Evolutionary conservation across 2,797 vertebrate genomes (phyloP).

Genomic region (Xerus rutilus): DNA sequence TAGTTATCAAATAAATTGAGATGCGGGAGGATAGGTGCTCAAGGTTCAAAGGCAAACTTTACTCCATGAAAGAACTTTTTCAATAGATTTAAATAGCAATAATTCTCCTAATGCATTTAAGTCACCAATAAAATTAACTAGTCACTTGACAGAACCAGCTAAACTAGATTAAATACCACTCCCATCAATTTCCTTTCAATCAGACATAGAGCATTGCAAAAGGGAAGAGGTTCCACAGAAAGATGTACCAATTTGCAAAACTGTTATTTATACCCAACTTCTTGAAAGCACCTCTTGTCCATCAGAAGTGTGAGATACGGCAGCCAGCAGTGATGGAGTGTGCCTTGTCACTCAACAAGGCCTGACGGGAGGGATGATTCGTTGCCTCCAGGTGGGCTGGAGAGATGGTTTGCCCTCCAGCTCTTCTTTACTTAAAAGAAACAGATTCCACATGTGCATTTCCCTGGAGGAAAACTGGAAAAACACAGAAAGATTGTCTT

Average conservation of each 20-base stretch:
- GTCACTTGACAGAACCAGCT: conserved; percentile 9
- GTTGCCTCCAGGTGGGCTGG: not conserved
- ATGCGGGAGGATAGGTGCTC: not conserved
- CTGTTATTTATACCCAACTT: not conserved
- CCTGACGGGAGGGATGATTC: not conserved
- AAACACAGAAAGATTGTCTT: not conserved
- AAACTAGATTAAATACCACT: not conserved
- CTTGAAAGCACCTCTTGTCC: not conserved
- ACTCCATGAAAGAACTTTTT: not conserved
- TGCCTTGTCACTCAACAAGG: not conserved
- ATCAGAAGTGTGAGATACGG: not conserved
- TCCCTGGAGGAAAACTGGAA: not conserved
- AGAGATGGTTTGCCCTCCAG: not conserved
- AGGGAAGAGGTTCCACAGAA: not conserved
- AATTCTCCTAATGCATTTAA: conserved; percentile 20
- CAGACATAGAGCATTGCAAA: not conserved
- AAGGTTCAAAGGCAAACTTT: conserved; percentile 24
- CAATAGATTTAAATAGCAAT: conserved; percentile 19
- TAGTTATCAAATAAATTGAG: conserved; percentile 3
- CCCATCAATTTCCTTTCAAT: not conserved
- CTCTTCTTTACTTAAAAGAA: conserved; percentile 51
- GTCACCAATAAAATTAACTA: conserved; percentile 22
- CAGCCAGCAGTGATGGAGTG: not conserved
- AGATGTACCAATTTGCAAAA: conserved; percentile 40
- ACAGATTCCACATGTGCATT: not conserved